A percentile compares a stretch with the other conserved stretches of the same genome.
Evolutionary conservation across 2,113 vertebrate genomes (phyloP).

Genomic region (Polypterus senegalus): DNA sequence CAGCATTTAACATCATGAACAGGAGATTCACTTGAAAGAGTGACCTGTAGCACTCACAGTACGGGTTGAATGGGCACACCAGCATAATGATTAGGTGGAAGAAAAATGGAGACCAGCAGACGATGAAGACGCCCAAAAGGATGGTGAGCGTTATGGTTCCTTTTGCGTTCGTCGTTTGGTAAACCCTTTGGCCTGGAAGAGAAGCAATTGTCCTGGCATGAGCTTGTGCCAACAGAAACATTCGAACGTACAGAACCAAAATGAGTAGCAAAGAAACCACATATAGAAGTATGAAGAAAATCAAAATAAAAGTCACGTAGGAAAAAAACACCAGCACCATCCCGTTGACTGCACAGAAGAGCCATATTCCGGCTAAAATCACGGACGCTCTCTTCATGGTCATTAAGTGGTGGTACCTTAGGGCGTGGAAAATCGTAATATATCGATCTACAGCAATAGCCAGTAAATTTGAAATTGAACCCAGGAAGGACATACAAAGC

Average conservation of each 20-base stretch:
- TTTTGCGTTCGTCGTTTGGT: slow-evolving; percentile 54
- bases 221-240: slow-evolving; percentile 77
- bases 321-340: slow-evolving; percentile 68
- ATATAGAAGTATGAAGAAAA: slow-evolving; percentile 67
- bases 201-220: slow-evolving; percentile 67
- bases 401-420: slow-evolving; percentile 82
- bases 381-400: slow-evolving; percentile 52
- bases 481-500: slow-evolving; percentile 74
- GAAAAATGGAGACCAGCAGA: slow-evolving; percentile 85
- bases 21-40: slow-evolving; percentile 77
- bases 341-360: slow-evolving; percentile 52
- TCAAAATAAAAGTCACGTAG: slow-evolving; percentile 53
- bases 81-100: slow-evolving; percentile 73
- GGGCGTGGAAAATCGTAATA: slow-evolving; percentile 82
- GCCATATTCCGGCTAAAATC: slow-evolving; percentile 63
- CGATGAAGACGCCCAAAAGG: slow-evolving; percentile 77
- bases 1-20: slow-evolving; percentile 75
- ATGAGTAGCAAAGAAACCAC: slow-evolving; percentile 67
- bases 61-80: slow-evolving; percentile 77
- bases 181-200: slow-evolving; percentile 33
- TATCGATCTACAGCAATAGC: slow-evolving; percentile 87
- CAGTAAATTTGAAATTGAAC: slow-evolving; percentile 79
- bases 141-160: slow-evolving; percentile 79
- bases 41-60: slow-evolving; percentile 85
- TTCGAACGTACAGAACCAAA: slow-evolving; percentile 76